Evolutionary conservation across 2,797 vertebrate species (phyloP), one percentile per base, ranked within the genome.

Genomic region (Acrossocheilus wenchowensis): DNA sequence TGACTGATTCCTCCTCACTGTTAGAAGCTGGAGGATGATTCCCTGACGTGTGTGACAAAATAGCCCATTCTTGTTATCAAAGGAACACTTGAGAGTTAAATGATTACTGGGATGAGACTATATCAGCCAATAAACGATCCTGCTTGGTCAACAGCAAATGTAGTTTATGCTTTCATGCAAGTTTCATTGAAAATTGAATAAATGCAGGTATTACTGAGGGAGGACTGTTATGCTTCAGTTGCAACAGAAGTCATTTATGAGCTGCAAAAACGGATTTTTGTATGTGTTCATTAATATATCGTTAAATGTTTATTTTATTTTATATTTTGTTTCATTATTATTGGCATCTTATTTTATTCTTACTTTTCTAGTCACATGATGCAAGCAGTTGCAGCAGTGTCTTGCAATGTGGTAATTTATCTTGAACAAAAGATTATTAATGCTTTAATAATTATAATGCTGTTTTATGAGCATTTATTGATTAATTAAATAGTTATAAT

Each of bases 1-100:
- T 86, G 80, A 54, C 74, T 78, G 50, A 68, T 84, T 85, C 83
- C 57, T 48, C 21, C 26, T 34, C 66, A 68, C 78, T 54, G 21
- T 43, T 75, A 43, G 54, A 78, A 78, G 54, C 34, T 78, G 50
- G 34, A 78, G 75, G 50, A 78, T 39, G 75, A 78, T 68, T 57
- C 36, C 78, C 39, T 57, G 23, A 80, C 14, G 36, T 73, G 39
- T 54, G 45, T 77, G 72, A 84, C 39, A 66, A 54, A 36, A 54
- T 60, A 39, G n/a, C 34, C 11, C 36, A 23, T 83, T 83, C 43
- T 62, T 57, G n/a, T 45, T 12, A 14, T 66, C 81, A 79, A 68
- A 39, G 23, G 11, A 26, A 62, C 17, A 68, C 82, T 54, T 30
- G 48, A 64, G 57, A 45, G 14, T 45, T 66, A 48, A 26, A 64